Evolutionary conservation across 2,888 invertebrate genomes (phyloP).

Genomic region (Spodoptera littoralis): DNA sequence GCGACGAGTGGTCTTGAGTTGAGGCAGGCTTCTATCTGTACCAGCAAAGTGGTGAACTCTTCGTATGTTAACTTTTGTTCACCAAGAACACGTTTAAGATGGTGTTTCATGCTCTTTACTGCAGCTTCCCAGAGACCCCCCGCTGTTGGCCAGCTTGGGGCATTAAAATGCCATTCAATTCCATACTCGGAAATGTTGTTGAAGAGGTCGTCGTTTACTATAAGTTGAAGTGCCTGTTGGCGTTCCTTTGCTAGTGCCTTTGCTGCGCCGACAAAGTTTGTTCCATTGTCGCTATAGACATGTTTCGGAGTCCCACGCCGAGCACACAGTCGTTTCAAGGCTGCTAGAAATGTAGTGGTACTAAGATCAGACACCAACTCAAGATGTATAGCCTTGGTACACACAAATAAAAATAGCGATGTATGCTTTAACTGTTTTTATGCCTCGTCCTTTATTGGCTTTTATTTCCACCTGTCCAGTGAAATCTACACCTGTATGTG

Average conservation of each 20-base stretch:
- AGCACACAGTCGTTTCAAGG: not conserved
- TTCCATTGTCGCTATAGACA: not conserved
- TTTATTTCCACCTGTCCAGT: not conserved
- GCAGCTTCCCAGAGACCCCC: conserved; percentile 3
- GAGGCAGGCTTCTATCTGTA: conserved; percentile 3
- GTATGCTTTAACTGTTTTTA: not conserved
- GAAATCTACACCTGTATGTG: not conserved
- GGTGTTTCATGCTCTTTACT: conserved; percentile 1
- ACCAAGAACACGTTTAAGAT: conserved; percentile 2
- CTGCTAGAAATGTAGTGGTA: not conserved
- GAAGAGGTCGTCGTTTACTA: not conserved
- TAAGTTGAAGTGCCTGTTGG: not conserved
- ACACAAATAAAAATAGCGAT: not conserved
- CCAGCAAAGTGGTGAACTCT: not conserved
- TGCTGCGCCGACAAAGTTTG: not conserved
- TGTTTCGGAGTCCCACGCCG: not conserved
- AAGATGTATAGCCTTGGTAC: not conserved
- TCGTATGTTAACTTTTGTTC: not conserved
- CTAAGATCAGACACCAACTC: not conserved
- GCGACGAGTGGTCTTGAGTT: not conserved
- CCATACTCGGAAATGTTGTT: not conserved
- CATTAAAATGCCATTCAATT: not conserved
- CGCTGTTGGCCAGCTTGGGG: not conserved
- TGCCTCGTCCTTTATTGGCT: not conserved
- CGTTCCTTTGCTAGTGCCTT: not conserved